Conservation (phyloP, 2,888 invertebrate genomes). For the Aphidius colemani region DNA sequence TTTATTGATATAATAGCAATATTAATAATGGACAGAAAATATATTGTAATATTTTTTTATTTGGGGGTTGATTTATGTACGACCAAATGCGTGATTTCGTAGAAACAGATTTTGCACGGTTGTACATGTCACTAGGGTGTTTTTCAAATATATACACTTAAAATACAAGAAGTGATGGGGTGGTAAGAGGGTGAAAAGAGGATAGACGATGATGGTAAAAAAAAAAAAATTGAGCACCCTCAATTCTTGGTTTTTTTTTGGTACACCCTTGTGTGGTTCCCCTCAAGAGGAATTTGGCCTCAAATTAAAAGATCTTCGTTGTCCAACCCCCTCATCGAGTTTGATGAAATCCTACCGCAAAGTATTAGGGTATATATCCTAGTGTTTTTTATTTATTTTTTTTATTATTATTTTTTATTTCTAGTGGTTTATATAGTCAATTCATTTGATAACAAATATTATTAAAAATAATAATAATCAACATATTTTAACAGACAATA, state of each 20-base stretch:
- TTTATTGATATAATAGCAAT: too few relatives aligned
- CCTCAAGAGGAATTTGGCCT: conserved; percentile 57
- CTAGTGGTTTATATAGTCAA: too few relatives aligned
- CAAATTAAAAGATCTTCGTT: conserved; percentile 59
- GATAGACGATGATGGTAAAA: background rate
- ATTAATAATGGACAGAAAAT: too few relatives aligned
- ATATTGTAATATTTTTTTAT: too few relatives aligned
- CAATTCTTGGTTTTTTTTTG: conserved; percentile 13
- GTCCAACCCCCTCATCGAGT: conserved; percentile 9
- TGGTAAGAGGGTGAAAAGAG: background rate
- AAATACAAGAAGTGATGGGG: conserved; percentile 18
- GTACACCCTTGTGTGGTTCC: conserved; percentile 31
- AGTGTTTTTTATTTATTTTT: background rate
- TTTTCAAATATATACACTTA: background rate
- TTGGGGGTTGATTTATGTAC: too few relatives aligned
- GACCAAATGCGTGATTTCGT: background rate
- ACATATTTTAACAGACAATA: too few relatives aligned
- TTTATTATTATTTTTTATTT: background rate
- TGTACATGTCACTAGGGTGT: conserved; percentile 26
- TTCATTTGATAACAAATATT: too few relatives aligned
- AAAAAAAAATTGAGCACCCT: conserved; percentile 21
- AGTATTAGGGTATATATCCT: conserved; percentile 28
- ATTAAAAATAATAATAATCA: too few relatives aligned
- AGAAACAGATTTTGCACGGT: conserved; percentile 24
- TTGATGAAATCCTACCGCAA: conserved; percentile 26